These are phyloP conservation scores for Erebia ligea DNA, from an alignment of 2,888 invertebrate species.

Conservation along the genomic window DNA sequence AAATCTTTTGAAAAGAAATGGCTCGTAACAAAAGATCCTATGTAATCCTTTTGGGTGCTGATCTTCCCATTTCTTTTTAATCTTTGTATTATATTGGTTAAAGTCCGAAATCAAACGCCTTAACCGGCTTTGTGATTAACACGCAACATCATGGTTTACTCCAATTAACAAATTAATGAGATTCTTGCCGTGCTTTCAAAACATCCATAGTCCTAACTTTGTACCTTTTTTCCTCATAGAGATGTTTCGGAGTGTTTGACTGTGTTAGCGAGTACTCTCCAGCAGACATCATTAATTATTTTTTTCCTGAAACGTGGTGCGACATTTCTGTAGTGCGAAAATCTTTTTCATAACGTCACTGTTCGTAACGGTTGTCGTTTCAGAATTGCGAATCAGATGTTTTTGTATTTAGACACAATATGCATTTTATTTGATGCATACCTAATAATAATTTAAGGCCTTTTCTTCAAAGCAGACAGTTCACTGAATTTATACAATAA, in stretches of 20 bases:
- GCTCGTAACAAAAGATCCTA: neutral
- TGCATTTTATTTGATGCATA: too few species aligned
- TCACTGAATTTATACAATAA: too few species aligned
- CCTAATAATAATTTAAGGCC: too few species aligned
- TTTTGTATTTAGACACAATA: neutral
- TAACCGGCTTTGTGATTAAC: slow-evolving; percentile 24
- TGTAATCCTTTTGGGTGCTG: neutral
- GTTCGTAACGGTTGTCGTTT: neutral
- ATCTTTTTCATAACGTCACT: neutral
- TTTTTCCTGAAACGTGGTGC: slow-evolving; percentile 7
- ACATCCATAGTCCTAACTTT: slow-evolving; percentile 19
- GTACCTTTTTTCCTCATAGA: slow-evolving; percentile 18
- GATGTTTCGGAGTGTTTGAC: slow-evolving; percentile 17
- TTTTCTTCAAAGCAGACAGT: too few species aligned
- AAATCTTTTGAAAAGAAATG: neutral
- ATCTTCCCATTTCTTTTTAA: neutral
- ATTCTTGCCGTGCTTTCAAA: slow-evolving; percentile 27
- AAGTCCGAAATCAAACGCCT: slow-evolving; percentile 26
- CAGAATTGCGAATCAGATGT: neutral
- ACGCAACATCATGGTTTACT: slow-evolving; percentile 28
- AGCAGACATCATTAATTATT: slow-evolving; percentile 18
- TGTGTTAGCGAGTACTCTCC: slow-evolving; percentile 19
- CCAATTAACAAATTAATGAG: slow-evolving; percentile 36
- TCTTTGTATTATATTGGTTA: neutral
- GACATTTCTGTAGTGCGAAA: neutral